Conservation (phyloP, 1,140 invertebrate genomes). For the Atta cephalotes region DNA sequence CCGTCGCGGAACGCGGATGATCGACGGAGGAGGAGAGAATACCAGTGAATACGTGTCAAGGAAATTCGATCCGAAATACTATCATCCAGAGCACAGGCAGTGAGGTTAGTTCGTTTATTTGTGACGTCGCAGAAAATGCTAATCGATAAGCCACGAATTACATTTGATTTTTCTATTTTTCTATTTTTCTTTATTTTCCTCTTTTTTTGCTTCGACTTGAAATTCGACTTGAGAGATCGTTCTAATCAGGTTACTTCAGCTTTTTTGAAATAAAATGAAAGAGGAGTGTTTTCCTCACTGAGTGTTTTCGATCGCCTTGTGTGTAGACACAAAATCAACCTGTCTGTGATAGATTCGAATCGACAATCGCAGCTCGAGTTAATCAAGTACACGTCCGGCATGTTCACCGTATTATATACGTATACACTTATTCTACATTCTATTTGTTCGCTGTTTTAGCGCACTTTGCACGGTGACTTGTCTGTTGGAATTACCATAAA, state of each 20-base stretch:
- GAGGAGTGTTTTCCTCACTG: neutral
- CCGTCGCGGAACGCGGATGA: no score
- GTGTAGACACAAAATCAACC: neutral
- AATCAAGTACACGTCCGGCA: neutral
- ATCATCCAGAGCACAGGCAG: neutral
- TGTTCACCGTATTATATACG: neutral
- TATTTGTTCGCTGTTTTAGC: neutral
- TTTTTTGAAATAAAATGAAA: neutral
- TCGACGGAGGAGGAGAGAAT: no score
- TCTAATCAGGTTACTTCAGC: neutral
- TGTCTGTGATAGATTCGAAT: neutral
- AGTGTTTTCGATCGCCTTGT: neutral
- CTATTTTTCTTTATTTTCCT: neutral
- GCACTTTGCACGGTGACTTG: neutral
- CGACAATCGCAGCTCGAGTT: neutral
- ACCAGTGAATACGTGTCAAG: neutral
- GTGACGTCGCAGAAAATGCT: neutral
- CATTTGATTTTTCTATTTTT: neutral
- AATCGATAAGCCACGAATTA: neutral
- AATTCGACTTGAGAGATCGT: no score
- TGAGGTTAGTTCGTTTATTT: slow-evolving; percentile 27
- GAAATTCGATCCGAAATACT: neutral
- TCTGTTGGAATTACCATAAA: neutral
- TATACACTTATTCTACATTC: neutral
- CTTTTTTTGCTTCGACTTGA: neutral